These are phyloP conservation scores for Orthosia gothica DNA, from an alignment of 2,888 invertebrate genomes.

Conservation along the genomic window DNA sequence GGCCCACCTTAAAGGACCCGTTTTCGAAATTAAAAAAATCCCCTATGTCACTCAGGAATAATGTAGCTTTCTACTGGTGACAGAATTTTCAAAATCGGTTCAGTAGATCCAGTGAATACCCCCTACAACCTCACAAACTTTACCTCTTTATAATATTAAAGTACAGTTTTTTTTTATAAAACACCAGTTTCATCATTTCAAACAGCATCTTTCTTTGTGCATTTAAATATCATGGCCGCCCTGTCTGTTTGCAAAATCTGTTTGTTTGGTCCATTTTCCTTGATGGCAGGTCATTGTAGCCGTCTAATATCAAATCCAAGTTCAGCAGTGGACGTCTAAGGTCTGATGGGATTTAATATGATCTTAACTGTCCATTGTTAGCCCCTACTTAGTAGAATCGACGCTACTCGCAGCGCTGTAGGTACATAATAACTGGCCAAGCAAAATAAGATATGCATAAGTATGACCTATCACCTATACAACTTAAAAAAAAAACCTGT, in stretches of 20 bases:
- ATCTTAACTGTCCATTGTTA: slow-evolving; percentile 43
- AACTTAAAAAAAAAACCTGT: slow-evolving; percentile 22
- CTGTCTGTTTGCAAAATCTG: background rate
- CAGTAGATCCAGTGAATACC: too few species aligned
- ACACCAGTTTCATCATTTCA: background rate
- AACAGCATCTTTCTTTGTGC: background rate
- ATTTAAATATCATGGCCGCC: background rate
- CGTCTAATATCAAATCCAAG: slow-evolving; percentile 19
- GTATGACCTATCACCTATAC: slow-evolving; percentile 7
- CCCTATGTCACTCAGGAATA: too few species aligned
- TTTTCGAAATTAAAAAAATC: too few species aligned
- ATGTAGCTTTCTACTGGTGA: too few species aligned
- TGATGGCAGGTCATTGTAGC: slow-evolving; percentile 27
- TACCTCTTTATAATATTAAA: too few species aligned
- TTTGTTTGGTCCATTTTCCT: slow-evolving; percentile 20
- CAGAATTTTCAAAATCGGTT: too few species aligned
- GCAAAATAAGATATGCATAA: slow-evolving; percentile 1
- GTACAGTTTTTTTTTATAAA: too few species aligned
- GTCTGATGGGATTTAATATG: slow-evolving; percentile 38
- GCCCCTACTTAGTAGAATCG: slow-evolving; percentile 38
- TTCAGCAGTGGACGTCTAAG: slow-evolving; percentile 7
- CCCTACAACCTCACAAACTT: too few species aligned
- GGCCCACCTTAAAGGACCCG: too few species aligned
- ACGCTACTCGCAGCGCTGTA: slow-evolving; percentile 22
- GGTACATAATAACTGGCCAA: slow-evolving; percentile 15